phyloP scores from a whole-genome alignment of 2,113 vertebrate species.

The Dascyllus trimaculatus region DNA sequence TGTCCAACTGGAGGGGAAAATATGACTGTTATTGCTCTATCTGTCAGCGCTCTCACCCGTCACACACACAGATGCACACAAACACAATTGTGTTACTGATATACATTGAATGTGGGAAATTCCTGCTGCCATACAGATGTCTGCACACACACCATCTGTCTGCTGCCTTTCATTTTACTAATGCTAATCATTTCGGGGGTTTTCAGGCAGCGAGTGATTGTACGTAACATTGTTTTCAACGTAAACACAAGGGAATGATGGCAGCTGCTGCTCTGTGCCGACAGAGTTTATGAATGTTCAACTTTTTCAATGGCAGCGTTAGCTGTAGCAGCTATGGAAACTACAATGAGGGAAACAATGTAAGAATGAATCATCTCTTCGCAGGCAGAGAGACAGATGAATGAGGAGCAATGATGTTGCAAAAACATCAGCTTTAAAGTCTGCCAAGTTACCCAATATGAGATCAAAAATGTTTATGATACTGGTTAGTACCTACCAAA shows the following conservation, averaged over 20 bases:
- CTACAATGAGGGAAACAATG: no score
- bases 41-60: slow-evolving; percentile 38
- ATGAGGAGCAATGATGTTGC: no score
- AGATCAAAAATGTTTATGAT: no score
- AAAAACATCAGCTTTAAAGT: no score
- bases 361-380: no score
- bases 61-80: no score
- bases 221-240: not conserved
- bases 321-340: no score
- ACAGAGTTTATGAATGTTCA: not conserved
- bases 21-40: slow-evolving; percentile 41
- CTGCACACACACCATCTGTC: not conserved
- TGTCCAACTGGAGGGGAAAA: slow-evolving; percentile 17
- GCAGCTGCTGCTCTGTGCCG: not conserved
- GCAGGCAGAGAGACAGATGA: no score
- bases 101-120: not conserved
- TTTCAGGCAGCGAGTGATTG: not conserved
- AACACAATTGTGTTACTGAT: not conserved
- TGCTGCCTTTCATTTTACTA: not conserved
- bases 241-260: not conserved
- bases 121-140: not conserved
- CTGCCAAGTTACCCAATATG: no score
- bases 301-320: not conserved
- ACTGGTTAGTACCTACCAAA: no score
- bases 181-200: not conserved